Conservation (phyloP, 2,888 invertebrate genomes). For the Drosophila multiciliata region DNA sequence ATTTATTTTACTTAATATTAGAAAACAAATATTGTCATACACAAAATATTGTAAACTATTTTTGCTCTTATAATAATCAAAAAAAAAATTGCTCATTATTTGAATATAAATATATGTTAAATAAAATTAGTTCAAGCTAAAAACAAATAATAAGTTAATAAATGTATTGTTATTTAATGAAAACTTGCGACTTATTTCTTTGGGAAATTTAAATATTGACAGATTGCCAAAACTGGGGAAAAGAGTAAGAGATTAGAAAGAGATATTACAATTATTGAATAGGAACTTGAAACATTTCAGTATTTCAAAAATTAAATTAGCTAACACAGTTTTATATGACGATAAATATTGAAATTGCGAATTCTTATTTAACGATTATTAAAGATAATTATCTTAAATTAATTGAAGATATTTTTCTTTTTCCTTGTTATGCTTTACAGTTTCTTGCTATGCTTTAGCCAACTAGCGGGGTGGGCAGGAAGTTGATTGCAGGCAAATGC, state of each 20-base stretch:
- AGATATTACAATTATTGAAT: neutral
- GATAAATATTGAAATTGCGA: neutral
- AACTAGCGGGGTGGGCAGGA: constrained; percentile 33
- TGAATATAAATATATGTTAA: neutral
- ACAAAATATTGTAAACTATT: neutral
- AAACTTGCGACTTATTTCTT: neutral
- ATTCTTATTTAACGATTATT: constrained; percentile 8
- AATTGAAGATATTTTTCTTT: constrained; percentile 11
- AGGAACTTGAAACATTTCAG: neutral
- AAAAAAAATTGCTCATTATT: neutral
- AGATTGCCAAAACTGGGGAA: too few relatives aligned
- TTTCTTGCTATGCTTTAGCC: constrained; percentile 25
- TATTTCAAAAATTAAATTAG: neutral
- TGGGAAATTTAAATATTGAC: neutral
- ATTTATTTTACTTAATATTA: neutral
- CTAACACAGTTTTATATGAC: neutral
- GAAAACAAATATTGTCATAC: neutral
- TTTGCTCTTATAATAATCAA: neutral
- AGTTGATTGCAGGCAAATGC: constrained; percentile 49
- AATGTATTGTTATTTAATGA: neutral
- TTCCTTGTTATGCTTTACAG: constrained; percentile 15
- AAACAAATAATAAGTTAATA: neutral
- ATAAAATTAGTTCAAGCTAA: neutral
- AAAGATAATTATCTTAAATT: constrained; percentile 4
- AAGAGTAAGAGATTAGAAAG: neutral